phyloP scores from a whole-genome alignment of 2,113 vertebrate species.

The Phaethon lepturus region DNA sequence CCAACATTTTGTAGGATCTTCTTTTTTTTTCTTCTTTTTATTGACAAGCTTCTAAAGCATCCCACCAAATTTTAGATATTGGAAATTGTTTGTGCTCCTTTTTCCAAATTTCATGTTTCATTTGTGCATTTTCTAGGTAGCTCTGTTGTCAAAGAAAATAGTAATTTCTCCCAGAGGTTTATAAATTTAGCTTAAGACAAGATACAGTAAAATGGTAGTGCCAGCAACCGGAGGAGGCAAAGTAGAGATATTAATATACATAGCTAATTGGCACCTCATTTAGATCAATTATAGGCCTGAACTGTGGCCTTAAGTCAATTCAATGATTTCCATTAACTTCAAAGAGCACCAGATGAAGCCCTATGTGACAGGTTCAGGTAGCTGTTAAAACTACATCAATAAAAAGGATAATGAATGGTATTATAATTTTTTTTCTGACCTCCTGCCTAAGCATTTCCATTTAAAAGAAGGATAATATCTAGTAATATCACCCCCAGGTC shows the following conservation, averaged over 20 bases:
- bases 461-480: background rate
- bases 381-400: background rate
- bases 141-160: background rate
- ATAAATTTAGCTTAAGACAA: background rate
- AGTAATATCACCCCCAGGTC: background rate
- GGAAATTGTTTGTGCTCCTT: background rate
- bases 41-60: background rate
- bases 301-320: background rate
- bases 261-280: background rate
- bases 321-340: background rate
- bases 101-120: background rate
- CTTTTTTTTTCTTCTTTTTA: background rate
- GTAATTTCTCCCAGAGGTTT: background rate
- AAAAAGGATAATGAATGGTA: background rate
- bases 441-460: background rate
- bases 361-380: background rate
- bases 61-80: background rate
- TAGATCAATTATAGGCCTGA: conserved; percentile 5
- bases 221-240: background rate
- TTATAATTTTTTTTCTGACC: background rate
- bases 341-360: background rate
- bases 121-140: background rate
- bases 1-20: background rate
- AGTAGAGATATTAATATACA: background rate
- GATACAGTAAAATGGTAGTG: background rate